Conservation (phyloP, 2,113 vertebrate species). For the Tragelaphus buxtoni region DNA sequence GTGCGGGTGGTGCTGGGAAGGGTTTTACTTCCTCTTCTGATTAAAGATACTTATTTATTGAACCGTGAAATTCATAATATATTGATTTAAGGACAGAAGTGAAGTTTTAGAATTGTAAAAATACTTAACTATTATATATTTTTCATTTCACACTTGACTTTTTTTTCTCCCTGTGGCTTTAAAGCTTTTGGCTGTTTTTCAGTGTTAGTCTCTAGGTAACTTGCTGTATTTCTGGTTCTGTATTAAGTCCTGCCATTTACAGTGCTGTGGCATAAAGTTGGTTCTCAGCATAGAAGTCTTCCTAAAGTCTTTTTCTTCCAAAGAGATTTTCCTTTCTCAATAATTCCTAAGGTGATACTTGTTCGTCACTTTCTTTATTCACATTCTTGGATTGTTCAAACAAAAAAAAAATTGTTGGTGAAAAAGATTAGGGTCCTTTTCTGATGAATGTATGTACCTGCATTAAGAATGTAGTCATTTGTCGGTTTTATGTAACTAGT, state of each 20-base stretch:
- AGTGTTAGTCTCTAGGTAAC: constrained; percentile 41
- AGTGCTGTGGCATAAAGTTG: constrained; percentile 15
- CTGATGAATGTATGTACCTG: not conserved
- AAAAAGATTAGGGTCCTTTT: not conserved
- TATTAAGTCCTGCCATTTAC: constrained; percentile 47
- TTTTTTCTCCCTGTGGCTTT: constrained; percentile 12
- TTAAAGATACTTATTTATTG: not conserved
- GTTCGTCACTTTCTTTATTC: not conserved
- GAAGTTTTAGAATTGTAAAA: constrained; percentile 33
- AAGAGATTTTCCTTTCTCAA: not conserved
- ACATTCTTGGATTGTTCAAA: not conserved
- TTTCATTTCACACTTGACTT: not conserved
- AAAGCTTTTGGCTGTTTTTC: constrained; percentile 38
- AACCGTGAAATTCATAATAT: not conserved
- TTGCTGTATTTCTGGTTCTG: constrained; percentile 39
- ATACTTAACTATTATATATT: not conserved
- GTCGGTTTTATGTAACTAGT: not conserved
- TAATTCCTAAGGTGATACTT: not conserved
- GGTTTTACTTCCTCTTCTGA: not conserved
- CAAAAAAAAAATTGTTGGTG: not conserved
- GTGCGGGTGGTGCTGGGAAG: not conserved
- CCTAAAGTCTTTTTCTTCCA: constrained; percentile 22
- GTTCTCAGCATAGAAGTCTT: constrained; percentile 36
- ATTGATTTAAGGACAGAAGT: constrained; percentile 11
- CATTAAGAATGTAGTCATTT: constrained; percentile 12